Base-by-base conservation (phyloP, 2,888 invertebrate genomes). In the Xestobium rufovillosum region DNA sequence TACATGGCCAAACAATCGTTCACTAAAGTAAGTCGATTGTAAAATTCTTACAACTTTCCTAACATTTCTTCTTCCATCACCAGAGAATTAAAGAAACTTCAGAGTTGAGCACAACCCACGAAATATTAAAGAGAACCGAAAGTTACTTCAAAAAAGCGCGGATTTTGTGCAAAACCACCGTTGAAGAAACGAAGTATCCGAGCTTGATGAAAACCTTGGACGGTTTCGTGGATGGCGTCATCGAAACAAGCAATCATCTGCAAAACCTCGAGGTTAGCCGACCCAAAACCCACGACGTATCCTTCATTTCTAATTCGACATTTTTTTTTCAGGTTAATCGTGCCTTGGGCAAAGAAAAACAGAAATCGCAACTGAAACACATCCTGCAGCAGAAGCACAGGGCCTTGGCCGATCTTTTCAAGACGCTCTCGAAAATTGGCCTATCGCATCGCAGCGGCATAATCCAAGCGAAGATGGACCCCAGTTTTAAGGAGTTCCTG, bases 351-450 rank as follows among this genome's bases (percentile, higher is more conserved):
- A 80, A 83, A 54, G 71, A 75, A 1, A 84, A 85, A 53, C 88
- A 88, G 59, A 80, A 78, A 43, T 76, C 86, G 0, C 79, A 80
- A 60, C 83, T 83, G 0, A 88, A 87, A 56, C 79, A 78, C 58
- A 81, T 89, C 33, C 70, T 90, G 3, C 83, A 86, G 53, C 84
- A 86, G 54, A 94, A 92, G 61, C 79, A 86, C 16, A 82, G 87
- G 65, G 81, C 84, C 0, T 65, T 96, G 1, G 76, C 87, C 0
- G 90, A 92, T 63, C 70, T 95, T 28, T 95, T 94, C 61, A 88
- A 86, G 59, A 72, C 74, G 14, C 66, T 97, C 1, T 62, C 75
- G 1, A 75, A 74, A 39, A 70, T 85, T 45, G 90, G 92, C 0
- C 60, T 94, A 2, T 90, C 85, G 27, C 89, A 85, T 56, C 77